Percentiles rank a stretch among this genome's conserved stretches.
These are phyloP conservation scores for Enteromius anoplus DNA, from an alignment of 2,797 vertebrate genomes.

Conservation along the genomic window DNA sequence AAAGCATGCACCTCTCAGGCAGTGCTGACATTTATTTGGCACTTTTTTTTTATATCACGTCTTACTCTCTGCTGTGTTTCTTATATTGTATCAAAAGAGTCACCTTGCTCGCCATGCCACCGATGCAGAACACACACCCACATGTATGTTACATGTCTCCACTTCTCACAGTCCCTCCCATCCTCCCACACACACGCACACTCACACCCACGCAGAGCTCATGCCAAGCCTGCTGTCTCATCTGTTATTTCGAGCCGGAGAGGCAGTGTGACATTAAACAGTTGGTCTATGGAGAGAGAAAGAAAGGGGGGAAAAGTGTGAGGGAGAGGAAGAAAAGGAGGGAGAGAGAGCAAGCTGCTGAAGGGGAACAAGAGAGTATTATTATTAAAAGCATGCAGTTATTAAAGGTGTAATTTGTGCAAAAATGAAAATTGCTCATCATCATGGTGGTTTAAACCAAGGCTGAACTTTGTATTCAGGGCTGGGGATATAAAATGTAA, in stretches of 20 bases:
- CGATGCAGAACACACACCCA: constrained; percentile 36
- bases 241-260: constrained; percentile 59
- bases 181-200: constrained; percentile 40
- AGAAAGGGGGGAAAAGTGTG: neutral
- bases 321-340: constrained; percentile 11
- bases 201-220: constrained; percentile 53
- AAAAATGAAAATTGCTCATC: neutral
- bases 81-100: constrained; percentile 66
- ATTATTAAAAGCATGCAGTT: constrained; percentile 1
- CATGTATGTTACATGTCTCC: constrained; percentile 61
- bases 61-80: constrained; percentile 29
- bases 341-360: constrained; percentile 7
- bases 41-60: neutral
- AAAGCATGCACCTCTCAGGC: neutral
- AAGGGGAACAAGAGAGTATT: constrained; percentile 26
- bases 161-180: constrained; percentile 60
- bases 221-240: constrained; percentile 54
- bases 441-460: neutral
- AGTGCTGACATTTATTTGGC: neutral
- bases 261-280: constrained; percentile 58
- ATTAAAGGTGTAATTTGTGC: neutral
- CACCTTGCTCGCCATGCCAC: constrained; percentile 72
- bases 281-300: constrained; percentile 53
- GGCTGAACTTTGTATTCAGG: neutral
- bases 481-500: neutral